phyloP scores from a whole-genome alignment of 2,888 invertebrate species.

The Cynaeus angustus region DNA sequence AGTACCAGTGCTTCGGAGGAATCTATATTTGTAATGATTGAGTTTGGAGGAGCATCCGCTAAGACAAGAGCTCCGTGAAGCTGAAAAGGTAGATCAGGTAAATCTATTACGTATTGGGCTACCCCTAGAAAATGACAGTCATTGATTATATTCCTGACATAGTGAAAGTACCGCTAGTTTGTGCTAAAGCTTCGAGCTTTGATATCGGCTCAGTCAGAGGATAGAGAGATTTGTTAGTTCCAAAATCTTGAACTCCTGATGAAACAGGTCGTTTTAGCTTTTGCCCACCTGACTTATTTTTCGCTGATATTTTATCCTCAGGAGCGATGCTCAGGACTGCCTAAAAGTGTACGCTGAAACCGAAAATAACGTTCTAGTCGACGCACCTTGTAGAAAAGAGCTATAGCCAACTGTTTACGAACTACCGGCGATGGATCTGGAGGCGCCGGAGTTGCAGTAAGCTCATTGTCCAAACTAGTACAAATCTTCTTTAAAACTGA shows the following conservation, averaged over 20 bases:
- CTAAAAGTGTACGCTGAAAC: constrained; percentile 71
- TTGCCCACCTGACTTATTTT: constrained; percentile 71
- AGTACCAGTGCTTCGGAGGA: constrained; percentile 14
- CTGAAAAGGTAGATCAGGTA: constrained; percentile 79
- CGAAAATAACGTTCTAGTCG: not conserved
- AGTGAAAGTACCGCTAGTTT: constrained; percentile 73
- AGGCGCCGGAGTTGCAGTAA: constrained; percentile 76
- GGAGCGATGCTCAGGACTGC: constrained; percentile 73
- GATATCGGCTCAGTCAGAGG: constrained; percentile 79
- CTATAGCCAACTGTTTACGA: constrained; percentile 80
- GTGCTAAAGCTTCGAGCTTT: constrained; percentile 76
- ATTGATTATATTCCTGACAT: too few relatives aligned
- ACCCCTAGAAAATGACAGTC: constrained; percentile 72
- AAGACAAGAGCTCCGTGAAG: constrained; percentile 82
- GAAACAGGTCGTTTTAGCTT: constrained; percentile 74
- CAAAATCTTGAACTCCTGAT: constrained; percentile 76
- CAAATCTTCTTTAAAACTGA: constrained; percentile 70
- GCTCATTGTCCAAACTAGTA: constrained; percentile 73
- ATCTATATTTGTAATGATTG: constrained; percentile 78
- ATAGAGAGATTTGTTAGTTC: constrained; percentile 76
- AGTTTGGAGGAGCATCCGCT: constrained; percentile 73
- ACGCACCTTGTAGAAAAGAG: constrained; percentile 77
- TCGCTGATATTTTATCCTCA: constrained; percentile 64
- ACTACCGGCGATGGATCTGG: constrained; percentile 81
- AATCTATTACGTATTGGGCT: constrained; percentile 85